Evolutionary conservation across 2,888 invertebrate genomes (phyloP), one percentile per base, ranked within the genome.

Genomic region (Drosophila paranaensis): DNA sequence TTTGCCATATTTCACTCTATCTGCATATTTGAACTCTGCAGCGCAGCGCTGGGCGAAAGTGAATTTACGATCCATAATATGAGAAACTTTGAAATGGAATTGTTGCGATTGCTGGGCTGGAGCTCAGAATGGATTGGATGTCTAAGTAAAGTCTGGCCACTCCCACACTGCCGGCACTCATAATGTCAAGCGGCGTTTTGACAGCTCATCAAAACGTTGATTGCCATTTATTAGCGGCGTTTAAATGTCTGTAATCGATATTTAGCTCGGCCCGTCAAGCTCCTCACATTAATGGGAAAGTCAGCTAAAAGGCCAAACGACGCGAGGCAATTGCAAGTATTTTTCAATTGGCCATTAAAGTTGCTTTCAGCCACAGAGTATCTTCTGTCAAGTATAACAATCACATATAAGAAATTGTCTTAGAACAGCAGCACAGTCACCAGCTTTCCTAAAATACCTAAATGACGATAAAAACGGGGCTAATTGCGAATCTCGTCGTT

Each of bases 141-240:
- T 35, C 50, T 50, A 35, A 50, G 50, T 8, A 30, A 50, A 13
- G 20, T 43, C 20, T 10, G 27, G 39, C 53, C 68, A 57, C 70
- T 46, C 70, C 62, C 54, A 46, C 27, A 14, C 33, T n/a, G n/a
- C 56, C 43, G 50, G 42, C 62, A 54, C 66, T 69, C 53, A 66
- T 81, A 79, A 74, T 67, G 65, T 68, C 69, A 77, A 79, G 71
- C 82, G 67, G 61, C 71, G 69, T 71, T 84, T 85, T 83, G 83
- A 85, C 83, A 85, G 82, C 82, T 82, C 85, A 85, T 83, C 83
- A 83, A 74, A 77, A 65, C 66, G 63, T 66, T 85, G 83, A 83
- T 85, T 83, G 82, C 81, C 85, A 77, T 81, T 85, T 85, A 85
- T 82, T 74, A 60, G 73, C 66, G 67, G 55, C 61, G 60, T 61